phyloP scores from a whole-genome alignment of 2,888 invertebrate species.

The Drepanosiphum platanoidis region DNA sequence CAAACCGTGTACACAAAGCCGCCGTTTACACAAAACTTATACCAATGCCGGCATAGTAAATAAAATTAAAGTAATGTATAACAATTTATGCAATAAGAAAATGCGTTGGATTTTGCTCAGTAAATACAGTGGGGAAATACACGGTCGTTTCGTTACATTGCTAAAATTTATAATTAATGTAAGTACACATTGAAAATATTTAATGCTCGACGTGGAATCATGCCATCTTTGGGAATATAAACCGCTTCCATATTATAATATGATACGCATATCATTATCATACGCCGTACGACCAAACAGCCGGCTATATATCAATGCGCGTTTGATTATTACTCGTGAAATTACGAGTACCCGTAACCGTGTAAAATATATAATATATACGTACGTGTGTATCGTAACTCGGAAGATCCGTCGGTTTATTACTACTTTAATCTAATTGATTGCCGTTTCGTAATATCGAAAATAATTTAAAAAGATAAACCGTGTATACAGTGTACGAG shows the following conservation, averaged over 20 bases:
- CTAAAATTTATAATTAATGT: slow-evolving; percentile 37
- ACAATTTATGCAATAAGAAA: slow-evolving; percentile 52
- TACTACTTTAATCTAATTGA: too few species aligned
- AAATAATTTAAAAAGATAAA: too few species aligned
- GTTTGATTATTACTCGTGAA: background rate
- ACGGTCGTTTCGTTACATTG: slow-evolving; percentile 23
- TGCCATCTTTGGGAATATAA: background rate
- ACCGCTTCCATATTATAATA: background rate
- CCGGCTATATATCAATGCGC: background rate
- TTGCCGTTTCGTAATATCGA: too few species aligned
- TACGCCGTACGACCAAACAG: background rate
- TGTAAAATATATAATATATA: too few species aligned
- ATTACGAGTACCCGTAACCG: too few species aligned
- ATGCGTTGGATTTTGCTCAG: slow-evolving; percentile 16
- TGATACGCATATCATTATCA: background rate
- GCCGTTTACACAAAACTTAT: slow-evolving; percentile 41
- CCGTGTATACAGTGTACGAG: too few species aligned
- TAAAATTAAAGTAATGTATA: slow-evolving; percentile 40
- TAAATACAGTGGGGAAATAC: slow-evolving; percentile 11
- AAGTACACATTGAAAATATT: slow-evolving; percentile 2
- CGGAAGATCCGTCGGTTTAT: too few species aligned
- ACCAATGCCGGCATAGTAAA: slow-evolving; percentile 23
- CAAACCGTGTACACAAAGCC: slow-evolving; percentile 16
- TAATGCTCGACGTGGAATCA: background rate
- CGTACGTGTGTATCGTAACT: too few species aligned